Conservation (phyloP, 2,888 invertebrate species). For the Melitaea athalia region DNA sequence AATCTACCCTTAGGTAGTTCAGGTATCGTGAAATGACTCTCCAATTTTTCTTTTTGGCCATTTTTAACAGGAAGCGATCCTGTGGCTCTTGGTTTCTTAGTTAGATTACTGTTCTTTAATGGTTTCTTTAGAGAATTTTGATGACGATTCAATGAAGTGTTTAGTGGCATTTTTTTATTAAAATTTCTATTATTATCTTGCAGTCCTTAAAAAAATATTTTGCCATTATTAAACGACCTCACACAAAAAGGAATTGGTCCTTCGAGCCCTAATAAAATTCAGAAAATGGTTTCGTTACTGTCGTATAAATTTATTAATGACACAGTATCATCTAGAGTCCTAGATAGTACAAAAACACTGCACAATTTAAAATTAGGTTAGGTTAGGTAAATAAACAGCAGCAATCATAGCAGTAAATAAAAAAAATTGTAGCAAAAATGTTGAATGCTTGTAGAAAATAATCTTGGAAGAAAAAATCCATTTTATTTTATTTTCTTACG, state of each 20-base stretch:
- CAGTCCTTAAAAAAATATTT: constrained; percentile 20
- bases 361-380: too few species aligned
- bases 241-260: background rate
- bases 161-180: constrained; percentile 21
- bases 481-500: constrained; percentile 30
- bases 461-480: background rate
- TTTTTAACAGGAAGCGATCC: constrained; percentile 53
- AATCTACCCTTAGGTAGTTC: constrained; percentile 87
- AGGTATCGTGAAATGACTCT: constrained; percentile 86
- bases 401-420: too few species aligned
- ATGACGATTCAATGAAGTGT: constrained; percentile 8
- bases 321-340: too few species aligned
- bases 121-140: constrained; percentile 24
- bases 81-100: constrained; percentile 54
- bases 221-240: background rate
- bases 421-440: too few species aligned
- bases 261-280: background rate
- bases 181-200: constrained; percentile 20
- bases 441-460: too few species aligned
- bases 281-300: background rate
- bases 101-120: constrained; percentile 45
- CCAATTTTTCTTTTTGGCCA: constrained; percentile 50
- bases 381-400: too few species aligned
- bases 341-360: too few species aligned
- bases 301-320: too few species aligned